These are phyloP conservation scores for Bubalus kerabau DNA, from an alignment of 2,113 vertebrate genomes.

Conservation along the genomic window DNA sequence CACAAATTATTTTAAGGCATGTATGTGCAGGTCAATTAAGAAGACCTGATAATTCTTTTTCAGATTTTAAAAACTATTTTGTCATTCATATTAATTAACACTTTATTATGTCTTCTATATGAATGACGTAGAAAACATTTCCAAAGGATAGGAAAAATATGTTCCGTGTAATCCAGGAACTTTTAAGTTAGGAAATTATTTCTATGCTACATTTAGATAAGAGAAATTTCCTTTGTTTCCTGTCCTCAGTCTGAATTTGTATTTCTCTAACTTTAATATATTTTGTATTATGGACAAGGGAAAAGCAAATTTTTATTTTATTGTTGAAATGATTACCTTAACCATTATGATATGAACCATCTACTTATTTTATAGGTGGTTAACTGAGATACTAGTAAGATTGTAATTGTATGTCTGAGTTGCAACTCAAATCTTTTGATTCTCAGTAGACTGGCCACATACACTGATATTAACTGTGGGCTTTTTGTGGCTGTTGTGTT, in stretches of 20 bases:
- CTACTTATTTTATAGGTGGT: conserved; percentile 22
- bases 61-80: conserved; percentile 32
- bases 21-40: neutral
- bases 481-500: conserved; percentile 43
- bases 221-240: neutral
- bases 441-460: neutral
- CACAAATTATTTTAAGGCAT: neutral
- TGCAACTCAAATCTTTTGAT: neutral
- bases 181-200: conserved; percentile 16
- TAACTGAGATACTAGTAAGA: conserved; percentile 7
- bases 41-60: neutral
- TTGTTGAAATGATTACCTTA: neutral
- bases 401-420: neutral
- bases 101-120: neutral
- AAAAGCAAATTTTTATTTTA: conserved; percentile 29
- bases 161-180: neutral
- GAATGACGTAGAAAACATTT: conserved; percentile 12
- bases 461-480: neutral
- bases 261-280: neutral
- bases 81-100: neutral
- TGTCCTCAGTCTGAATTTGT: conserved; percentile 20
- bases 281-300: neutral
- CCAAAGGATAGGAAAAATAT: neutral
- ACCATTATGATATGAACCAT: neutral
- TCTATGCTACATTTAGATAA: neutral